A percentile compares a stretch with the other conserved stretches of the same genome.
phyloP scores from a whole-genome alignment of 1,140 invertebrate genomes.

The Medauroidea extradentata region DNA sequence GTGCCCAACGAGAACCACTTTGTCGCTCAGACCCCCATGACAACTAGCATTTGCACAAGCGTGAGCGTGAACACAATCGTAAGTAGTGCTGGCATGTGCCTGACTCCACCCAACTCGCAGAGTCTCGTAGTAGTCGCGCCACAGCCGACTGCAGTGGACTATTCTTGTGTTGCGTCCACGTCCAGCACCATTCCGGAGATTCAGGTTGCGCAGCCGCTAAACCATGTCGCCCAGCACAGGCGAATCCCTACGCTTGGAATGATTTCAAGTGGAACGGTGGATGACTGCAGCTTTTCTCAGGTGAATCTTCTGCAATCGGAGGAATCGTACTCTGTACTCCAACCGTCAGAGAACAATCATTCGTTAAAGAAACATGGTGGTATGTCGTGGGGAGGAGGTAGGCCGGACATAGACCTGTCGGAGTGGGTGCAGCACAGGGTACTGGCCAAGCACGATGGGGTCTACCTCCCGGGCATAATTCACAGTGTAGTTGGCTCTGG shows the following conservation, averaged over 20 bases:
- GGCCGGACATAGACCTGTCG: constrained; percentile 67
- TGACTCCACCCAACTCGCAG: constrained; percentile 34
- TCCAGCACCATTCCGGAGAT: not conserved
- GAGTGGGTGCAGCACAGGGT: constrained; percentile 90
- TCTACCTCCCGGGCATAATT: constrained; percentile 80
- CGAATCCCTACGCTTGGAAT: not conserved
- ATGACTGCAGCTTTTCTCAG: constrained; percentile 5
- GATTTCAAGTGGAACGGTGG: not conserved
- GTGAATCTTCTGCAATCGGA: constrained; percentile 2
- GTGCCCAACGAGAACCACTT: constrained; percentile 31
- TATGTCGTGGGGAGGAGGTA: constrained; percentile 16
- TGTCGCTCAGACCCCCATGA: constrained; percentile 25
- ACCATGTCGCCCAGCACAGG: not conserved
- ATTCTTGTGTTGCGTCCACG: constrained; percentile 40
- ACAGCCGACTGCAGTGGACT: constrained; percentile 56
- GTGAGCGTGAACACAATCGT: constrained; percentile 11
- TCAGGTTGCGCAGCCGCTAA: not conserved
- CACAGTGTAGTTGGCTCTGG: constrained; percentile 52
- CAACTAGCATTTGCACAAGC: constrained; percentile 23
- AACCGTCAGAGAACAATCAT: constrained; percentile 26
- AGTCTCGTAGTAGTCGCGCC: constrained; percentile 49
- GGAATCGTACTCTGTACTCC: constrained; percentile 8
- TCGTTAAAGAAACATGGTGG: not conserved
- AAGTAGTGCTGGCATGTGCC: constrained; percentile 14
- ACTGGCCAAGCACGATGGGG: constrained; percentile 73